Evolutionary conservation across 1,140 invertebrate genomes (phyloP), one percentile per base, ranked within the genome.

Genomic region (Trinorchestia longiramus): DNA sequence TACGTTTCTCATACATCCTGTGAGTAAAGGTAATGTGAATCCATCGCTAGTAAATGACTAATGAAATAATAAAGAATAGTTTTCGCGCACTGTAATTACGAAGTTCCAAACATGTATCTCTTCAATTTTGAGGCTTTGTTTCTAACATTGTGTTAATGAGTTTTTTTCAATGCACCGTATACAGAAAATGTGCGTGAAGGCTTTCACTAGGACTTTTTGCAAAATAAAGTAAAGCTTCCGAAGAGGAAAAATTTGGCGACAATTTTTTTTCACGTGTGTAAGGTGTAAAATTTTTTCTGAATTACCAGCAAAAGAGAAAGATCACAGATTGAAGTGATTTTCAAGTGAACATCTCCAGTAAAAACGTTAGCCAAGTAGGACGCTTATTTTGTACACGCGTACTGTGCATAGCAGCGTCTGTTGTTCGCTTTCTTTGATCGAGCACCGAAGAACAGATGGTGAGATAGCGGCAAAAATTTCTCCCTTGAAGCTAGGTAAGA

Each of bases 401-500:
- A 36, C 15, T 3, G 62, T 1, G 62, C 62, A 77, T 77, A 23
- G 62, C 8, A 1, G 28, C 11, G 62, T 77, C 62, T 77, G 11
- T 77, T 77, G 62, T 77, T 77, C 62, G 8, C 11, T 77, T 77
- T 77, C 62, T 77, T 77, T 77, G 62, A 28, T 36, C 62, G 8
- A 3, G 62, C 28, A 77, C 62, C 11, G 62, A 28, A 77, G 62
- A 91, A 91, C 88, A 91, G 88, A 91, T 91, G 88, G 88, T 91
- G 41, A 91, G 43, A 91, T 91, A 91, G 11, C 19, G 41, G 88
- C 43, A 91, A 42, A 91, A 91, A 91, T 43, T 91, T 91, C 88
- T 91, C 88, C 28, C 88, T 42, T 91, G 88, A 42, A 91, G 88
- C 19, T 91, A 91, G 43, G 88, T 44, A 91, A 91, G 88, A 91